Percentiles rank a stretch among this genome's conserved stretches.
These are phyloP conservation scores for Matsumyia berberina DNA, from an alignment of 2,888 invertebrate species.

Conservation along the genomic window DNA sequence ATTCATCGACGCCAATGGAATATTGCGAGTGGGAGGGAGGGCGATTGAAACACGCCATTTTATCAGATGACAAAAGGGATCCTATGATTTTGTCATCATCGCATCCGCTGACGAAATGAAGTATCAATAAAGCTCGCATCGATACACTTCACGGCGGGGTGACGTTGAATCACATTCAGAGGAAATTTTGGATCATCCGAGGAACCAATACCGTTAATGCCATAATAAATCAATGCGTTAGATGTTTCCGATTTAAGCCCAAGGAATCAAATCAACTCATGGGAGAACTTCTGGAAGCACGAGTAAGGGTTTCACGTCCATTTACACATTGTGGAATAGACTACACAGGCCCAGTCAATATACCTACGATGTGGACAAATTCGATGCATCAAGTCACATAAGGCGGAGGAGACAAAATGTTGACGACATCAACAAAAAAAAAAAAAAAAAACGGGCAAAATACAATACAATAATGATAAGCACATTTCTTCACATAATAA, in stretches of 20 bases:
- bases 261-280: neutral
- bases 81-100: constrained; percentile 62
- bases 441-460: too few relatives aligned
- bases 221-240: neutral
- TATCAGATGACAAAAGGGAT: constrained; percentile 22
- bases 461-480: too few relatives aligned
- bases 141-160: too few relatives aligned
- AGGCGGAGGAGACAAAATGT: too few relatives aligned
- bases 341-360: neutral
- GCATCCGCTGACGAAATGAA: neutral
- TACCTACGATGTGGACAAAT: too few relatives aligned
- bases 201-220: neutral
- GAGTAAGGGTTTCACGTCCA: neutral
- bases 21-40: constrained; percentile 34
- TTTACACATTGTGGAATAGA: neutral
- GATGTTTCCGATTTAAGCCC: neutral
- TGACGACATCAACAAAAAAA: too few relatives aligned
- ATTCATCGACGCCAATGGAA: constrained; percentile 28
- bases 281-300: neutral
- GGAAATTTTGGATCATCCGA: neutral
- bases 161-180: neutral
- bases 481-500: too few relatives aligned
- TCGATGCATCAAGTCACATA: too few relatives aligned
- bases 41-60: constrained; percentile 6
- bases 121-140: neutral